phyloP scores from a whole-genome alignment of 2,113 vertebrate genomes.

The Tor tambroides region DNA sequence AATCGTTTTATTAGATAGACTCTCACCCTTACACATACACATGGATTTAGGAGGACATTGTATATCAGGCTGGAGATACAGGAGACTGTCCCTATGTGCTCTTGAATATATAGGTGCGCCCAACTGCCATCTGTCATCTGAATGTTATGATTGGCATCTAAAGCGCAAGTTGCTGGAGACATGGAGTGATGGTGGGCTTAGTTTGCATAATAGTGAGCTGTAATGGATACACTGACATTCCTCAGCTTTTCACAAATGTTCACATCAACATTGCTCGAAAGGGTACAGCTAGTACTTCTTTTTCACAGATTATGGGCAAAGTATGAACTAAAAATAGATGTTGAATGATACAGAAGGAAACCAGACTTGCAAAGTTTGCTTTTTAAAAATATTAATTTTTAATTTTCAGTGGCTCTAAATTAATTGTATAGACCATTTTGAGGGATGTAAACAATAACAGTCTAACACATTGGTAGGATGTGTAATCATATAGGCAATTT shows the following conservation, averaged over 20 bases:
- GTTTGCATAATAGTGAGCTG: background rate
- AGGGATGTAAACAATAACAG: no score
- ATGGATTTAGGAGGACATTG: background rate
- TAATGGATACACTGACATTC: background rate
- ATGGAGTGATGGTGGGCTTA: background rate
- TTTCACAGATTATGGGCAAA: slow-evolving; percentile 18
- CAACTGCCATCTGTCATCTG: background rate
- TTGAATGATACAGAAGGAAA: background rate
- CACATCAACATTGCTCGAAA: background rate
- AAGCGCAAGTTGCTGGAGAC: background rate
- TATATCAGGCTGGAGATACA: background rate
- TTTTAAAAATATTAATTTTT: background rate
- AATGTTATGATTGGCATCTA: slow-evolving; percentile 3
- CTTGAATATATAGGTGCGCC: slow-evolving; percentile 4
- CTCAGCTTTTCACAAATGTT: slow-evolving; percentile 21
- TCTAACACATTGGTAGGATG: no score
- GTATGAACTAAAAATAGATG: background rate
- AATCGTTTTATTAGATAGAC: slow-evolving; percentile 21
- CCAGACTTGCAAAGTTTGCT: background rate
- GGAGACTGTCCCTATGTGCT: background rate
- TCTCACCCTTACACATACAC: background rate
- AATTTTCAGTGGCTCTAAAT: background rate
- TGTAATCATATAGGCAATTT: no score
- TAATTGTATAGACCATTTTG: background rate
- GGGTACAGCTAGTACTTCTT: background rate